phyloP scores from a whole-genome alignment of 1,140 invertebrate genomes.

The Aphelinus certus region DNA sequence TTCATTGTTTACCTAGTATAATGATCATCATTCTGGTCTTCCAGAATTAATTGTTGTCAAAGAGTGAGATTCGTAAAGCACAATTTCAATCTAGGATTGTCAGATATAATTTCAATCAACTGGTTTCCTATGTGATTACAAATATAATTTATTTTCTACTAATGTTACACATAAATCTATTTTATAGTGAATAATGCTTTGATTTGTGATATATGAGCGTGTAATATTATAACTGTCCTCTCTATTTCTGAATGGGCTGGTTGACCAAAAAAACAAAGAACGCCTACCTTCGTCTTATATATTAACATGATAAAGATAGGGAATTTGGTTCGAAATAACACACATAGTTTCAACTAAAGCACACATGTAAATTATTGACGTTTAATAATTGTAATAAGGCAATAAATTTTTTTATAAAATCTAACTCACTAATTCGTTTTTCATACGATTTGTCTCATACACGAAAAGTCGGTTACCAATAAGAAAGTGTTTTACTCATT shows the following conservation, averaged over 20 bases:
- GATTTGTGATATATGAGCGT: conserved; percentile 23
- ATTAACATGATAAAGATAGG: not conserved
- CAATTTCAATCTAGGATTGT: conserved; percentile 4
- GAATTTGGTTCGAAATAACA: not conserved
- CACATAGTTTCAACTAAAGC: conserved; percentile 11
- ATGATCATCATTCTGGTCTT: conserved; percentile 18
- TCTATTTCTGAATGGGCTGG: not conserved
- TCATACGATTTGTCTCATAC: not conserved
- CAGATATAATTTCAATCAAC: not conserved
- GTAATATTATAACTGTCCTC: conserved; percentile 3
- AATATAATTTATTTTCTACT: conserved; percentile 32
- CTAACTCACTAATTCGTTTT: not conserved
- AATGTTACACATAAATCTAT: conserved; percentile 4
- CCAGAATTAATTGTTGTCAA: conserved; percentile 12
- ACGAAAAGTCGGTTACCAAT: no score
- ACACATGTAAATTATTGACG: conserved; percentile 17
- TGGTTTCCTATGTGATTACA: conserved; percentile 7
- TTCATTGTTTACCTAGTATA: no score
- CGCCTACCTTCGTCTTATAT: not conserved
- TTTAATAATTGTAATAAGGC: conserved; percentile 10
- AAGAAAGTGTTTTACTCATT: no score
- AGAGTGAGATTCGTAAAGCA: no score
- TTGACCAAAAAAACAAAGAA: not conserved
- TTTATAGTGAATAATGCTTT: conserved; percentile 12
- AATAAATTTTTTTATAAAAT: conserved; percentile 23